Evolutionary conservation across 2,797 vertebrate genomes (phyloP).

Genomic region (Xiphorhynchus erythropygius): DNA sequence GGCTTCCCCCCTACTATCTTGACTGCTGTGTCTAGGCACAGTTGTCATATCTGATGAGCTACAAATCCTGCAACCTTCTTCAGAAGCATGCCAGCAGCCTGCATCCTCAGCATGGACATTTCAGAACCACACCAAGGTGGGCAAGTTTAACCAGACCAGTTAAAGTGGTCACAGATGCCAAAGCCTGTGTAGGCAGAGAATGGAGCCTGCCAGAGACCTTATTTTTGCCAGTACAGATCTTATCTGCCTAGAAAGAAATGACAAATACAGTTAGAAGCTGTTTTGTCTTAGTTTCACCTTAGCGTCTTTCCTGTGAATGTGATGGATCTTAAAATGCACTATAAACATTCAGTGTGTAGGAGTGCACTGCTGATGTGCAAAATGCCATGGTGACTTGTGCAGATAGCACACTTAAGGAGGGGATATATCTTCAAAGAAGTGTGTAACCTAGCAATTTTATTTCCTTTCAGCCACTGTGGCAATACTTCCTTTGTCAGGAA

Average conservation of each 20-base stretch:
- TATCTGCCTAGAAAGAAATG: not conserved
- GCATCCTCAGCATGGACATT: not conserved
- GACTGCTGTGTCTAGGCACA: not conserved
- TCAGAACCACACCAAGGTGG: not conserved
- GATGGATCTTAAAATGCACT: not conserved
- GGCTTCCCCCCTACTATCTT: not conserved
- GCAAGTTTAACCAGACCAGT: not conserved
- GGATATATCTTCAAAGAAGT: not conserved
- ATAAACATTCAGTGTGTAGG: not conserved
- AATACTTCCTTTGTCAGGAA: not conserved
- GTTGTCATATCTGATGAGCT: not conserved
- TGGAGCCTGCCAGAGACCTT: not conserved
- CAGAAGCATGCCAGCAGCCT: not conserved
- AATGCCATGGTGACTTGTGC: not conserved
- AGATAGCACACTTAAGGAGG: not conserved
- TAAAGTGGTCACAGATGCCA: not conserved
- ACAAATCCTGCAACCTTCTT: not conserved
- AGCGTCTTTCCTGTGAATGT: not conserved
- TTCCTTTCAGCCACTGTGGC: not conserved
- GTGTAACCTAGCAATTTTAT: not conserved
- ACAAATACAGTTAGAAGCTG: not conserved
- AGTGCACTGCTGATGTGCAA: not conserved
- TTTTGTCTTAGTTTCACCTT: not conserved
- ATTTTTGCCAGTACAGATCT: not conserved
- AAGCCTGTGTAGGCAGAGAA: not conserved